Evolutionary conservation across 2,888 invertebrate species (phyloP).

Genomic region (Sycophila texana): DNA sequence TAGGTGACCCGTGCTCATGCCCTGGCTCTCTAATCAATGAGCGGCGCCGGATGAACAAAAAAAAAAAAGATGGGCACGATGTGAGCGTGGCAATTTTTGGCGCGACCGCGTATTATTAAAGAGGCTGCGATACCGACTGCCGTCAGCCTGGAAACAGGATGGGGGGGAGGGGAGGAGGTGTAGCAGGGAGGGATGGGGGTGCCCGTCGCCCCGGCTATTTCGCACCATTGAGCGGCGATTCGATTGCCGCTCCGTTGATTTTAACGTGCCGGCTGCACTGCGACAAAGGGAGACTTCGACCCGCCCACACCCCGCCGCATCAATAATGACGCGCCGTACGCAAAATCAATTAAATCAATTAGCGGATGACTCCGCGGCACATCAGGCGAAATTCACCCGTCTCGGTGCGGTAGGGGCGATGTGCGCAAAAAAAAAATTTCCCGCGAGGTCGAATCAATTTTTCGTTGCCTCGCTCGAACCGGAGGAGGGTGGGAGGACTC

Average conservation of each 20-base stretch:
- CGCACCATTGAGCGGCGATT: conserved; percentile 66
- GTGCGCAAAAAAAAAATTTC: too few species aligned
- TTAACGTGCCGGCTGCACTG: conserved; percentile 64
- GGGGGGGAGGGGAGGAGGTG: neutral
- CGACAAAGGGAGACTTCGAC: conserved; percentile 36
- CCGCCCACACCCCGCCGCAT: conserved; percentile 55
- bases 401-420: too few species aligned
- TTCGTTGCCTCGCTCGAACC: too few species aligned
- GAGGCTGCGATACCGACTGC: conserved; percentile 55
- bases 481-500: too few species aligned
- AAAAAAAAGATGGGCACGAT: too few species aligned
- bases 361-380: conserved; percentile 47
- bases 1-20: too few species aligned
- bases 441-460: neutral
- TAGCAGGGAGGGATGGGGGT: neutral
- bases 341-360: conserved; percentile 70
- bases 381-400: neutral
- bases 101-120: conserved; percentile 39
- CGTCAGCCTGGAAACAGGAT: neutral
- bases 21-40: too few species aligned
- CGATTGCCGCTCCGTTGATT: conserved; percentile 67
- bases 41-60: too few species aligned
- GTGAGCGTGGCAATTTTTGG: too few species aligned
- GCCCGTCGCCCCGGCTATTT: conserved; percentile 57
- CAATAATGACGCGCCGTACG: conserved; percentile 67